Conservation (phyloP, 2,888 invertebrate species). For the Ectemnius continuus region DNA sequence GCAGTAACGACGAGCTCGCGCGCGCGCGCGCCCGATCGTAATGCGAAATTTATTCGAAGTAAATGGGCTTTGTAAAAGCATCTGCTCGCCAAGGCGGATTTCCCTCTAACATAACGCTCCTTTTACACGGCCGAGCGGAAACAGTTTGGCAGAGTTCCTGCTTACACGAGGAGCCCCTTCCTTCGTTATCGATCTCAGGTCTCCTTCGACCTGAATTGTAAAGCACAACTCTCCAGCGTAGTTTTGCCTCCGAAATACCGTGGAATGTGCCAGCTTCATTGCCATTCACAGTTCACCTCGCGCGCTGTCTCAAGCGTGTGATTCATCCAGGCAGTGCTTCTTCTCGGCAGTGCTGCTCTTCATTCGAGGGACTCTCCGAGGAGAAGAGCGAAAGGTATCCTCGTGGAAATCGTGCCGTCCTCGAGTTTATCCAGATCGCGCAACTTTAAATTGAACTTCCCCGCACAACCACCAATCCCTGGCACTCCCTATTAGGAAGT, state of each 20-base stretch:
- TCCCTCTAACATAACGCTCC: slow-evolving; percentile 23
- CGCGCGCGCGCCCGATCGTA: too few relatives aligned
- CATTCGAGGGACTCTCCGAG: background rate
- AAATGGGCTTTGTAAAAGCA: slow-evolving; percentile 2
- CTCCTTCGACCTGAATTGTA: slow-evolving; percentile 21
- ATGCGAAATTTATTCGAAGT: background rate
- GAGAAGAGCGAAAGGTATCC: background rate
- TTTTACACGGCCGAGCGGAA: slow-evolving; percentile 25
- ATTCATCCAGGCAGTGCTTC: background rate
- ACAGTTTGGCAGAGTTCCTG: slow-evolving; percentile 43
- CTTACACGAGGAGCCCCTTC: slow-evolving; percentile 21
- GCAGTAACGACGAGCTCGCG: too few relatives aligned
- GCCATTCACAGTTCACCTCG: slow-evolving; percentile 2
- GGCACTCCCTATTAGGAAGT: background rate
- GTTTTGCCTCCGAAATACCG: slow-evolving; percentile 13
- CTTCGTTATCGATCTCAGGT: slow-evolving; percentile 40
- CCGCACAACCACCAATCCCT: background rate
- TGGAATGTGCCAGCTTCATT: background rate
- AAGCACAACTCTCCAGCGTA: background rate
- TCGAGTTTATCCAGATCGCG: slow-evolving; percentile 6
- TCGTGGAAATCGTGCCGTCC: background rate
- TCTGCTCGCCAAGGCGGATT: slow-evolving; percentile 1
- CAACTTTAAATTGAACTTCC: slow-evolving; percentile 3
- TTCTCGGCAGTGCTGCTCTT: background rate
- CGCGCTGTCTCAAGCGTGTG: background rate